Conservation (phyloP, 2,797 vertebrate genomes). For the Salmo trutta region DNA sequence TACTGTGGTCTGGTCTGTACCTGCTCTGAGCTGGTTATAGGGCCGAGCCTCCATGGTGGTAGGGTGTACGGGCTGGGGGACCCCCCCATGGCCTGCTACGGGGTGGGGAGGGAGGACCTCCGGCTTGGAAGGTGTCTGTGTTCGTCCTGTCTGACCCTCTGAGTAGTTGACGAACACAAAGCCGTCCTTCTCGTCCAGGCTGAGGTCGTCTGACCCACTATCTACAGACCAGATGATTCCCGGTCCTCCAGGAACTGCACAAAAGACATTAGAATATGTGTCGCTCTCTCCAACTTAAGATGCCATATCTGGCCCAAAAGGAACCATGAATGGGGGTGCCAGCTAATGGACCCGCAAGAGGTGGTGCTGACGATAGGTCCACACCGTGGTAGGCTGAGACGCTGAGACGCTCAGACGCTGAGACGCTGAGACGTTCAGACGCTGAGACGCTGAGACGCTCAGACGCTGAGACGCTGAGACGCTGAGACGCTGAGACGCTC, state of each 20-base stretch:
- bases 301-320: no score
- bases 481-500: no score
- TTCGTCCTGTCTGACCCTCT: conserved; percentile 77
- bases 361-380: no score
- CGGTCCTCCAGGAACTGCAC: conserved; percentile 7
- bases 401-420: no score
- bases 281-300: no score
- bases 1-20: conserved; percentile 79
- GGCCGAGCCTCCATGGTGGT: conserved; percentile 76
- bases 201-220: conserved; percentile 91
- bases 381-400: no score
- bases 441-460: no score
- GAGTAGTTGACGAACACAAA: conserved; percentile 98
- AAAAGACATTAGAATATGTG: not conserved
- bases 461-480: no score
- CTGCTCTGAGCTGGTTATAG: conserved; percentile 90
- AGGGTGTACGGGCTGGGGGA: conserved; percentile 75
- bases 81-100: conserved; percentile 31
- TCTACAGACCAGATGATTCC: conserved; percentile 83
- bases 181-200: conserved; percentile 96
- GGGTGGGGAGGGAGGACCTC: conserved; percentile 58
- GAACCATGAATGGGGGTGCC: no score
- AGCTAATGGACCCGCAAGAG: no score
- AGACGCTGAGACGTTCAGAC: no score
- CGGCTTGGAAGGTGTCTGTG: conserved; percentile 45